A percentile compares a stretch with the other conserved stretches of the same genome.
These are phyloP conservation scores for Trachelus stipa DNA, from an alignment of 2,888 invertebrate genomes.

Conservation along the genomic window DNA sequence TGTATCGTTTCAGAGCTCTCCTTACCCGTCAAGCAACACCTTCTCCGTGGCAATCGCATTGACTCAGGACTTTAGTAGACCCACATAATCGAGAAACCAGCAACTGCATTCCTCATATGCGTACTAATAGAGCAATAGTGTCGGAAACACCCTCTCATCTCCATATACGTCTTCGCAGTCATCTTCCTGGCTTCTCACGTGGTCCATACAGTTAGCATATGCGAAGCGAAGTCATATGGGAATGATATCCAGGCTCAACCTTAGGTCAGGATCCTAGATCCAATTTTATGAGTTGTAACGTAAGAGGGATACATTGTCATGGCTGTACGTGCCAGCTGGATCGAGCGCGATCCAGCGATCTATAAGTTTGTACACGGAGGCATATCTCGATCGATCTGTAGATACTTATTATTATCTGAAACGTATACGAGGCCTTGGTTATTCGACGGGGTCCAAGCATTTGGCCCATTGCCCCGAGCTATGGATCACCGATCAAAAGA, in stretches of 20 bases:
- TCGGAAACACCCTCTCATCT: background rate
- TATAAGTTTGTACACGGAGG: background rate
- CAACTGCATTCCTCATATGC: constrained; percentile 57
- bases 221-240: background rate
- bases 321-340: constrained; percentile 11
- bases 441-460: constrained; percentile 22
- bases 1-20: constrained; percentile 29
- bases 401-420: background rate
- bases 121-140: constrained; percentile 33
- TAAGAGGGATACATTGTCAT: background rate
- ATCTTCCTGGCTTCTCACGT: background rate
- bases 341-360: constrained; percentile 21
- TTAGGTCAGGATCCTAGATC: background rate
- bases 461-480: constrained; percentile 37
- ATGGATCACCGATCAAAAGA: constrained; percentile 31
- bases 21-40: background rate
- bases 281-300: background rate
- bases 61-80: constrained; percentile 42
- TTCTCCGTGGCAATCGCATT: background rate
- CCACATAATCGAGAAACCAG: constrained; percentile 59
- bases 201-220: background rate
- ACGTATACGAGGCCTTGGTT: background rate
- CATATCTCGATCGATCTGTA: background rate
- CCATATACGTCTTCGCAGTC: background rate
- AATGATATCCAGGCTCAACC: background rate